A percentile compares a stretch with the other conserved stretches of the same genome.
Conservation (phyloP, 1,140 invertebrate species). For the Papilio xuthus region DNA sequence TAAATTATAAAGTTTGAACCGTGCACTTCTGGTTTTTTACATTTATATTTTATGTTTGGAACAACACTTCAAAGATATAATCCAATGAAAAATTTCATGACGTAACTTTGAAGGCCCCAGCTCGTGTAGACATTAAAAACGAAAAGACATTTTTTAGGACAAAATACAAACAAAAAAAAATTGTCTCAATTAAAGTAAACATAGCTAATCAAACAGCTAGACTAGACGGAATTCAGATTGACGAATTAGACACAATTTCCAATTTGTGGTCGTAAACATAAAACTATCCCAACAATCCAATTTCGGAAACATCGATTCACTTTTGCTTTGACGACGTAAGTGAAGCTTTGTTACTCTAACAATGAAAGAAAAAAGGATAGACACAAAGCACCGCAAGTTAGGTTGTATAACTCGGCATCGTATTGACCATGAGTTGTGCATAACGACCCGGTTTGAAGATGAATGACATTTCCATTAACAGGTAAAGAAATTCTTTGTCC, state of each 20-base stretch:
- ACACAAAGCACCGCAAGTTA: neutral
- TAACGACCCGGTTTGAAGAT: conserved; percentile 28
- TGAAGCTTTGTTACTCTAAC: neutral
- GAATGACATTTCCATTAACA: conserved; percentile 19
- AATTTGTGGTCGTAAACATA: neutral
- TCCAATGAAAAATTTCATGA: no score
- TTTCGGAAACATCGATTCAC: neutral
- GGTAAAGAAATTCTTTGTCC: conserved; percentile 20
- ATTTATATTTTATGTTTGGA: no score
- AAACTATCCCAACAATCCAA: neutral
- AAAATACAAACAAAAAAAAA: no score
- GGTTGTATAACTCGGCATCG: neutral
- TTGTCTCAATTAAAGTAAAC: no score
- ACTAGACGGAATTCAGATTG: neutral
- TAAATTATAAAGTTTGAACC: no score
- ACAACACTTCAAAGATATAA: no score
- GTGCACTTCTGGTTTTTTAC: no score
- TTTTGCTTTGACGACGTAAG: neutral
- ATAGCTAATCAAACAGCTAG: no score
- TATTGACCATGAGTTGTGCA: conserved; percentile 19
- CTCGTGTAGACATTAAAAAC: no score
- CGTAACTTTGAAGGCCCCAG: no score
- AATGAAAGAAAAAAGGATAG: neutral
- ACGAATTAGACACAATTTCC: neutral
- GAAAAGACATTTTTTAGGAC: no score